Base-by-base conservation (phyloP, 2,888 invertebrate species). In the Platycheirus albimanus region DNA sequence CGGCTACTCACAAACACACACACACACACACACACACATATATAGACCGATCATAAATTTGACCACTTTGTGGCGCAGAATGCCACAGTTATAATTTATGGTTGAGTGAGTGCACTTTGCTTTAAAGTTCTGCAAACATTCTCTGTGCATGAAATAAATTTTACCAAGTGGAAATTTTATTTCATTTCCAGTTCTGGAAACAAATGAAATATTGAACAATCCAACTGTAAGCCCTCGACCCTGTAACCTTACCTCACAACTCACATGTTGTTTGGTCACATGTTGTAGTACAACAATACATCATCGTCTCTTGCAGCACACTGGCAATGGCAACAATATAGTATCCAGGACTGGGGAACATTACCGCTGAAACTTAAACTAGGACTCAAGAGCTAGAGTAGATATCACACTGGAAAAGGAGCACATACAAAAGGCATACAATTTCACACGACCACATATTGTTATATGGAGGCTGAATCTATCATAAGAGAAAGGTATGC, bases 121-220 rank as follows among this genome's bases (percentile, higher is more conserved):
- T 81, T 81, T 71, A 77, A 81, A 81, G n/a, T 76, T 80, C 71
- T 71, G 81, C 71, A 71, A 81, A 77, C 66, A 81, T 81, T 76
- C 52, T 63, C 71, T 77, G 77, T 67, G 77, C 71, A 77, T 81
- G 81, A 81, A 77, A 83, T 77, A 83, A 77, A 83, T 83, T 83
- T 72, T 67, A 49, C 81, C 77, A 83, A 83, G 72, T 83, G 67
- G 81, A 83, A 77, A 83, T 83, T 83, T 83, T 83, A 77, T 83
- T 83, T 83, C 81, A 83, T 83, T 81, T 77, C 77, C 81, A 83
- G 71, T 77, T 77, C 77, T 83, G 72, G 77, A 83, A 83, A 83
- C 81, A 83, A 83, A 83, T 83, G 81, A 83, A 83, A 83, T 83
- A 78, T 83, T 83, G 81, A 83, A 83, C 77, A 83, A 83, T 83